These are phyloP conservation scores for Platichthys flesus DNA, from an alignment of 2,113 vertebrate species.

Conservation along the genomic window DNA sequence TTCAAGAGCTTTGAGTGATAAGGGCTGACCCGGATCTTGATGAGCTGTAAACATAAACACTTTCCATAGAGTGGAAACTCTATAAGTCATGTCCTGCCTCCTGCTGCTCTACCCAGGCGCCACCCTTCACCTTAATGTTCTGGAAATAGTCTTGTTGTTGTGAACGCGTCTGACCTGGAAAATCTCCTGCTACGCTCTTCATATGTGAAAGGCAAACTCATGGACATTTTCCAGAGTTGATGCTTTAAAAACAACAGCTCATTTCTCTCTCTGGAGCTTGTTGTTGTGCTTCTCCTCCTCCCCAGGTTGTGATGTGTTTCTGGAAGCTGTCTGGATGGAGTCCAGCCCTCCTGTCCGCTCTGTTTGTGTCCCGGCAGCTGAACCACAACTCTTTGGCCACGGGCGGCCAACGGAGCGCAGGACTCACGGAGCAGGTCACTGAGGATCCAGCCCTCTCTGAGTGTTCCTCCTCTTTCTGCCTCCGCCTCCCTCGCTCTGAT, in stretches of 20 bases:
- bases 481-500: conserved; percentile 35
- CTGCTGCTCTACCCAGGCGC: too few relatives aligned
- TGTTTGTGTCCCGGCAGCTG: conserved; percentile 49
- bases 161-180: not conserved
- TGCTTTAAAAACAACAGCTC: not conserved
- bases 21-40: too few relatives aligned
- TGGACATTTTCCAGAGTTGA: not conserved
- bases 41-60: too few relatives aligned
- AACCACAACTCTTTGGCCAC: conserved; percentile 26
- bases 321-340: conserved; percentile 28
- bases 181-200: not conserved
- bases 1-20: too few relatives aligned
- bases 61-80: too few relatives aligned
- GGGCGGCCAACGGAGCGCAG: conserved; percentile 39
- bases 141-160: not conserved
- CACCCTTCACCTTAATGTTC: too few relatives aligned
- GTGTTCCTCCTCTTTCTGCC: conserved; percentile 16
- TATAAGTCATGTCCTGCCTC: too few relatives aligned
- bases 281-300: conserved; percentile 23
- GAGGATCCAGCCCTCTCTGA: conserved; percentile 35
- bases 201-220: not conserved
- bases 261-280: not conserved
- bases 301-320: conserved; percentile 26
- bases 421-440: conserved; percentile 52
- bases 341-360: conserved; percentile 25